These are phyloP conservation scores for Creontiades dilutus DNA, from an alignment of 2,888 invertebrate species.

Conservation along the genomic window DNA sequence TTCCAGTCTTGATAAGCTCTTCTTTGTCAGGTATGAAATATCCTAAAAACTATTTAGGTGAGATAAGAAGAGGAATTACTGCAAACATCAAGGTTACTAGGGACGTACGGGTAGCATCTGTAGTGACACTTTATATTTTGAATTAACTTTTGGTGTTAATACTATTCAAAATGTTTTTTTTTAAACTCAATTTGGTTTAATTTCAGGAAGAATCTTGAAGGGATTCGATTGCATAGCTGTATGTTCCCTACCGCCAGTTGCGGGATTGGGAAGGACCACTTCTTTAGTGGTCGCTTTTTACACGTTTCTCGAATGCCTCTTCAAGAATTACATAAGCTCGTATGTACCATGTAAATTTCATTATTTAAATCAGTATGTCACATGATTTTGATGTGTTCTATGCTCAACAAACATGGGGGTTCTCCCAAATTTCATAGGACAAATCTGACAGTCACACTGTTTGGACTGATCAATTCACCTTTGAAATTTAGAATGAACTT, in stretches of 20 bases:
- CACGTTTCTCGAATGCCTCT: constrained; percentile 85
- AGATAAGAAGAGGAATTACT: not conserved
- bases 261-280: constrained; percentile 95
- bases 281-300: constrained; percentile 93
- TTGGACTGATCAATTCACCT: no score
- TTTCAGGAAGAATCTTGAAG: constrained; percentile 76
- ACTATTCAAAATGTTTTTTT: no score
- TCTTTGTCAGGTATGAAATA: not conserved
- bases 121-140: no score
- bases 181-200: not conserved
- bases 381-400: not conserved
- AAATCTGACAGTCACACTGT: no score
- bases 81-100: not conserved
- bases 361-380: not conserved
- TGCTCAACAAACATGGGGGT: no score
- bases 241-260: constrained; percentile 92
- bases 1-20: not conserved
- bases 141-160: no score
- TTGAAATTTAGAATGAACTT: no score
- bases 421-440: no score
- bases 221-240: constrained; percentile 91
- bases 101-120: no score
- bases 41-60: not conserved
- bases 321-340: constrained; percentile 60
- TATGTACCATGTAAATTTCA: not conserved